Evolutionary conservation across 2,113 vertebrate species (phyloP).

Genomic region (Brevimyrus niger): DNA sequence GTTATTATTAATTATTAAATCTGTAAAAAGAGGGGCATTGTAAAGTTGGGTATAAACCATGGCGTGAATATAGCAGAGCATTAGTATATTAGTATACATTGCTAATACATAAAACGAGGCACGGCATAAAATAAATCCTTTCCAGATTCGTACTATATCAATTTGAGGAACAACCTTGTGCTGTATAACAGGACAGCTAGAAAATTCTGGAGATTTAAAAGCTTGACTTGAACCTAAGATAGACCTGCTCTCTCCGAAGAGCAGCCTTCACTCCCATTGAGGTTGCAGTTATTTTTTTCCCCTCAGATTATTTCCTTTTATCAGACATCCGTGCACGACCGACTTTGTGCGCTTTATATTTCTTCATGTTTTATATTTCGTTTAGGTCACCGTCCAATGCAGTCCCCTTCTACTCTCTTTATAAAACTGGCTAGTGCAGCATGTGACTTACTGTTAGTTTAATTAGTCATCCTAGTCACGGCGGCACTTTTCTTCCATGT

Average conservation of each 20-base stretch:
- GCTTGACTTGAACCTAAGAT: neutral
- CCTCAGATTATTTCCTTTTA: slow-evolving; percentile 4
- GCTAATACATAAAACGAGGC: neutral
- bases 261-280: neutral
- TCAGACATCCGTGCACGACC: slow-evolving; percentile 30
- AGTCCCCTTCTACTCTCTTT: neutral
- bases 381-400: neutral
- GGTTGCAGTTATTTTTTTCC: slow-evolving; percentile 32
- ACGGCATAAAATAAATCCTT: neutral
- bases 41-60: slow-evolving; percentile 6
- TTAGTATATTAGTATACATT: no score
- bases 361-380: neutral
- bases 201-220: neutral
- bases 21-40: neutral
- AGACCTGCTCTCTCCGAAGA: neutral
- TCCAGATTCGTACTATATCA: neutral
- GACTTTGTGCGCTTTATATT: slow-evolving; percentile 33
- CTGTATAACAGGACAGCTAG: neutral
- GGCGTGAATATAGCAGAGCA: neutral
- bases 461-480: neutral
- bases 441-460: slow-evolving; percentile 17
- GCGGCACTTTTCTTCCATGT: neutral
- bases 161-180: neutral
- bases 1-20: neutral
- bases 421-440: neutral